Conservation (phyloP, 2,888 invertebrate genomes). For the Crocallis elinguaria region DNA sequence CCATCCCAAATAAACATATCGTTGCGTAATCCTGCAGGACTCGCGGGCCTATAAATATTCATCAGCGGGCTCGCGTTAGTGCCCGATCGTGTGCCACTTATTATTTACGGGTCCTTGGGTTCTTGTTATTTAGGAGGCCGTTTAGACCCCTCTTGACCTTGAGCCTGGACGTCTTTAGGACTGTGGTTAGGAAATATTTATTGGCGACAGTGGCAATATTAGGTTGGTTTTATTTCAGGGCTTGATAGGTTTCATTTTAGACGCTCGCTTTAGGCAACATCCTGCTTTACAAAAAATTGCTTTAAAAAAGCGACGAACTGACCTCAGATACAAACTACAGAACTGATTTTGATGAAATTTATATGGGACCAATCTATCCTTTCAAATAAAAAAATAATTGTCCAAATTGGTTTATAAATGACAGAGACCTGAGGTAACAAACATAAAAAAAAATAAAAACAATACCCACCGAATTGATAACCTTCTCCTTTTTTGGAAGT, state of each 20-base stretch:
- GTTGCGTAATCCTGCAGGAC: constrained; percentile 5
- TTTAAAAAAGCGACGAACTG: no score
- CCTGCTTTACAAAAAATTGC: no score
- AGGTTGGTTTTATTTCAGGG: neutral
- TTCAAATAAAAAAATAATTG: no score
- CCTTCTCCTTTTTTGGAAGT: no score
- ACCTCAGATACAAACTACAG: no score
- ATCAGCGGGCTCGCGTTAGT: neutral
- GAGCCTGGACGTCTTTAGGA: neutral
- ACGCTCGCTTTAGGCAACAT: no score
- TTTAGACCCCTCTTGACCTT: neutral
- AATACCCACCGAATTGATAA: no score
- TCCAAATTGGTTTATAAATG: no score
- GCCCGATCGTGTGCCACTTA: neutral
- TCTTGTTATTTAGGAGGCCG: neutral
- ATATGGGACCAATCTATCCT: no score
- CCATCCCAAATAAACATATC: constrained; percentile 6
- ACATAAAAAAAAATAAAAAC: no score
- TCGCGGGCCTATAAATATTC: constrained; percentile 20
- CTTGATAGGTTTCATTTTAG: neutral
- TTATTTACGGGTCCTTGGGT: neutral
- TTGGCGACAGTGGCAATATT: neutral
- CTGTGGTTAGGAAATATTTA: neutral
- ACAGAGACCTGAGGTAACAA: no score
- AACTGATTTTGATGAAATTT: no score